Evolutionary conservation across 2,888 invertebrate species (phyloP), one percentile per base, ranked within the genome.

Genomic region (Omphaloscelis lunosa): DNA sequence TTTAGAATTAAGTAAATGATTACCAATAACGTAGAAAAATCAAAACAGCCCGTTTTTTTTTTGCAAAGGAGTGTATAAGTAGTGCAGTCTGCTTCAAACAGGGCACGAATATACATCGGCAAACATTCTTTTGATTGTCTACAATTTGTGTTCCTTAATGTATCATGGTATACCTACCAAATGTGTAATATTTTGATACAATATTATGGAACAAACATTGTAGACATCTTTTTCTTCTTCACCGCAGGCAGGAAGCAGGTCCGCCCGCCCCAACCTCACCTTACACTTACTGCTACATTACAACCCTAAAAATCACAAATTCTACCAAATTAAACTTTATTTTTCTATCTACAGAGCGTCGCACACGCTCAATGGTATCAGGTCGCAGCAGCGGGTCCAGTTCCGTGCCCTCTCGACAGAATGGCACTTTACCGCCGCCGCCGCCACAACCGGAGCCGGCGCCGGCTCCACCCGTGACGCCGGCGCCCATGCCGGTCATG

Each of bases 311-410:
- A 29, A 29, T 17, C 59, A 29, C 29, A 8, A 20, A 15, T 63
- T 63, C n/a, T 39, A 6, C n/a, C 17, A 63, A 61, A n/a, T n/a
- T 61, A 6, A 39, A 39, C n/a, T 1, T 67, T 20, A 3, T 8
- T 48, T 15, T 12, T 9, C 0, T 0, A 0, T 23, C 8, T 5
- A 6, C 90, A 96, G 96, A 96, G 73, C 94, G 96, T 2, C 93
- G 95, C 0, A 93, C 94, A 69, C 93, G 95, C 8, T 83, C 86
- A 20, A 84, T 94, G 88, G 65, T 90, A 53, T 92, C 94, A 4
- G 85, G 91, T 27, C 93, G 94, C 0, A 90, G 90, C 27, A 94
- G 94, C 89, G 92, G 92, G 79, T 63, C 77, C n/a, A 53, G 75
- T 27, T 56, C 65, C 11, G 77, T 85, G 17, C 90, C 87, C 15